Conservation (phyloP, 2,797 vertebrate species). For the Cossypha polioptera region DNA sequence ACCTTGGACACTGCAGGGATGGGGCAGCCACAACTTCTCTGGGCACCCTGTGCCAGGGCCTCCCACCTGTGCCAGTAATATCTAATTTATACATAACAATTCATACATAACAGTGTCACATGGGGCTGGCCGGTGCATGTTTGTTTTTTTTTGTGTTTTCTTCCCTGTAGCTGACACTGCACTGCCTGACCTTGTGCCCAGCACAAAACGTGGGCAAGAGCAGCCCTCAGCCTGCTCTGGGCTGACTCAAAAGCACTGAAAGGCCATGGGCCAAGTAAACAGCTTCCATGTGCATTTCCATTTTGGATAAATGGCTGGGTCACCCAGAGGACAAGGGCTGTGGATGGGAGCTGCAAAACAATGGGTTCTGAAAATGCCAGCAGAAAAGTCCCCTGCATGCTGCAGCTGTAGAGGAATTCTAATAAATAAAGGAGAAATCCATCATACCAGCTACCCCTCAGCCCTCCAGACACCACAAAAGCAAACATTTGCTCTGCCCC, state of each 20-base stretch:
- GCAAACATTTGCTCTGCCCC: neutral
- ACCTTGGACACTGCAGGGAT: neutral
- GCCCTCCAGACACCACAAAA: neutral
- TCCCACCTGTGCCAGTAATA: neutral
- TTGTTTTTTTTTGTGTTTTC: neutral
- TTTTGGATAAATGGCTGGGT: constrained; percentile 19
- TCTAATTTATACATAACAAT: neutral
- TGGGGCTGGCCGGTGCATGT: accelerated
- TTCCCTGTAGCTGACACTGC: neutral
- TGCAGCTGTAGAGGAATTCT: neutral
- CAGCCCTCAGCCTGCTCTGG: neutral
- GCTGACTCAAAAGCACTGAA: neutral
- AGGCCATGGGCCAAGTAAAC: constrained; percentile 37
- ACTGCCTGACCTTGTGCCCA: neutral
- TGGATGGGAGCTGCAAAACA: neutral
- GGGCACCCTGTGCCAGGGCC: neutral
- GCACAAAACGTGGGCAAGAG: neutral
- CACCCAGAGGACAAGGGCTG: constrained; percentile 59
- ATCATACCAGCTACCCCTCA: neutral
- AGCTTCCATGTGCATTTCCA: constrained; percentile 36
- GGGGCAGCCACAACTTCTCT: neutral
- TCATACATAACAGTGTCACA: neutral
- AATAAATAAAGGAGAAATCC: neutral
- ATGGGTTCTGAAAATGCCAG: neutral
- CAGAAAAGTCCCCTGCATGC: neutral